Conservation (phyloP, 2,888 invertebrate genomes). For the Euproctis similis region DNA sequence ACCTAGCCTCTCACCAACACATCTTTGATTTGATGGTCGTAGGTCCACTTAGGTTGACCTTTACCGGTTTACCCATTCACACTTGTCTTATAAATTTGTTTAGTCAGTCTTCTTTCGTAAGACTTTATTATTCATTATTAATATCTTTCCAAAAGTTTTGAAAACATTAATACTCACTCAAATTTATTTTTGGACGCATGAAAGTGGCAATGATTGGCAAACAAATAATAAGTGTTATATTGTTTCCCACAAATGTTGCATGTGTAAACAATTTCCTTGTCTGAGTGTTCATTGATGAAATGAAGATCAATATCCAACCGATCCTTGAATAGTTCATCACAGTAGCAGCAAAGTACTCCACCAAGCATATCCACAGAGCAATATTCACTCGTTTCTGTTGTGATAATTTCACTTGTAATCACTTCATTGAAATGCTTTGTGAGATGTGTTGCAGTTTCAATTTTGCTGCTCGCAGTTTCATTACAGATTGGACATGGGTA, state of each 20-base stretch:
- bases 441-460: constrained; percentile 43
- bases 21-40: no score
- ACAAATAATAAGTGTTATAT: constrained; percentile 69
- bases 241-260: constrained; percentile 75
- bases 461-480: constrained; percentile 33
- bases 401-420: constrained; percentile 18
- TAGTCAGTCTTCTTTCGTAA: no score
- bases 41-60: no score
- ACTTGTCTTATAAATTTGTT: no score
- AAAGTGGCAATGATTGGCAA: constrained; percentile 73
- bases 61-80: no score
- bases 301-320: constrained; percentile 72
- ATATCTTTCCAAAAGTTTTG: no score
- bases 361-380: constrained; percentile 56
- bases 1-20: no score
- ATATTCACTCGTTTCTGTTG: constrained; percentile 41
- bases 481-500: constrained; percentile 60
- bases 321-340: constrained; percentile 64
- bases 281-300: constrained; percentile 57
- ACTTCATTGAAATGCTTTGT: constrained; percentile 47
- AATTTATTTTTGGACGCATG: constrained; percentile 59
- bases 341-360: constrained; percentile 72
- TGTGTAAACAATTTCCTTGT: constrained; percentile 57
- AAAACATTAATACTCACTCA: constrained; percentile 49
- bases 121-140: no score